Evolutionary conservation across 2,888 invertebrate species (phyloP), one percentile per base, ranked within the genome.

Genomic region (Callinectes sapidus): DNA sequence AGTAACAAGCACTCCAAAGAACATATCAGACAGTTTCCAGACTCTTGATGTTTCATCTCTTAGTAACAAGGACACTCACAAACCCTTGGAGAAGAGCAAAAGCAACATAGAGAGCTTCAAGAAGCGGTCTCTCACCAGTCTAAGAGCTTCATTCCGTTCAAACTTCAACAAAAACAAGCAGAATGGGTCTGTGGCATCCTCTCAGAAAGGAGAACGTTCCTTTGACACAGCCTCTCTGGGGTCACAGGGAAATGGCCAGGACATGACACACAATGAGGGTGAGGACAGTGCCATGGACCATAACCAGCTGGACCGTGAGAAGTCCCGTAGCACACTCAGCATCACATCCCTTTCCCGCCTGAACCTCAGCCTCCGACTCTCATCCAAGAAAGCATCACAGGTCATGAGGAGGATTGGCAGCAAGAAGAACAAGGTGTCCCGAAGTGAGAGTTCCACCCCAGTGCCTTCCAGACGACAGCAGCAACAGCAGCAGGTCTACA

Each of bases 301-400:
- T 23, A 85, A 54, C 39, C 77, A 89, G 54, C 28, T 92, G 39
- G 32, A 91, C 32, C 91, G 91, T 42, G 86, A 93, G 42, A 89
- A 48, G 35, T 93, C 92, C 6, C 55, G 48, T 28, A 93, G 92
- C n/a, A n/a, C 90, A 54, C 66, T 93, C 28, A 93, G 92, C 55
- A 81, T 93, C 6, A 42, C 88, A 10, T 93, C 92, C 35, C 54
- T 93, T 18, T 71, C 92, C 6, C 71, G 87, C 13, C 23, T 89
- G 48, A 93, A 88, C 42, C 32, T 85, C n/a, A 88, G 91, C 88
- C 48, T 93, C 42, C 90, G 89, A 6, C 55, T 89, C 10, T 90
- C 92, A 13, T 88, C 88, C 54, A 77, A 89, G n/a, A 90, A 86
- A 61, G 92, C 89, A 8, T 77, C 91, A 42, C 85, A 89, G 28